phyloP scores from a whole-genome alignment of 2,888 invertebrate genomes.

The Alloscopus bannaensis region DNA sequence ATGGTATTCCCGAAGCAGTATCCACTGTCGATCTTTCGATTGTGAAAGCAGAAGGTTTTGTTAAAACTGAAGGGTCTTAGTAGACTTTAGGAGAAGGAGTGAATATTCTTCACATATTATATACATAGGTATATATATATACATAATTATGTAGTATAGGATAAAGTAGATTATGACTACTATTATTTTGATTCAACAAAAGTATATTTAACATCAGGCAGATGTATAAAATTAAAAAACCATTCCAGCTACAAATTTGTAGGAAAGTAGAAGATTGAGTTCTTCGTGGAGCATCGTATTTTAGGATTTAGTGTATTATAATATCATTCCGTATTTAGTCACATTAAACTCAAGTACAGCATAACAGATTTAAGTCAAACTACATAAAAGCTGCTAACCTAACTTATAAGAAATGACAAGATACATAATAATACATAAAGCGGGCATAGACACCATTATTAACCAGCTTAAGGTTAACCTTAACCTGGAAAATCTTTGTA shows the following conservation, averaged over 20 bases:
- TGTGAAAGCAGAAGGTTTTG: constrained; percentile 59
- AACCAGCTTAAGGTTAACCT: constrained; percentile 29
- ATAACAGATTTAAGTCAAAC: too few relatives aligned
- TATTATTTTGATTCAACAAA: constrained; percentile 30
- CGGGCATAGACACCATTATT: background rate
- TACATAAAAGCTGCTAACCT: constrained; percentile 39
- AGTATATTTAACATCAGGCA: constrained; percentile 14
- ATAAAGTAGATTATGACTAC: background rate
- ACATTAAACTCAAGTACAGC: too few relatives aligned
- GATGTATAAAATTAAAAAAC: constrained; percentile 43
- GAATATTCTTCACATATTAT: constrained; percentile 23
- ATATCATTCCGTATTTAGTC: constrained; percentile 60
- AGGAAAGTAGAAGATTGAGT: constrained; percentile 25
- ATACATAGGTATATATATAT: background rate
- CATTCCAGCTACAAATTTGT: constrained; percentile 48
- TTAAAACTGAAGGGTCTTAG: constrained; percentile 59
- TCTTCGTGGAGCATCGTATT: too few relatives aligned
- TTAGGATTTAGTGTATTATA: constrained; percentile 30
- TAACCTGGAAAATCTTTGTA: constrained; percentile 17
- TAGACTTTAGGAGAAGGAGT: constrained; percentile 32
- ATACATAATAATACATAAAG: background rate
- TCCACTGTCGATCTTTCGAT: constrained; percentile 63
- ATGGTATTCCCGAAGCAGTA: constrained; percentile 63
- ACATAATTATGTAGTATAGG: too few relatives aligned
- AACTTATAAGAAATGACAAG: constrained; percentile 27